Evolutionary conservation across 2,888 invertebrate genomes (phyloP).

Genomic region (Meta bourneti): DNA sequence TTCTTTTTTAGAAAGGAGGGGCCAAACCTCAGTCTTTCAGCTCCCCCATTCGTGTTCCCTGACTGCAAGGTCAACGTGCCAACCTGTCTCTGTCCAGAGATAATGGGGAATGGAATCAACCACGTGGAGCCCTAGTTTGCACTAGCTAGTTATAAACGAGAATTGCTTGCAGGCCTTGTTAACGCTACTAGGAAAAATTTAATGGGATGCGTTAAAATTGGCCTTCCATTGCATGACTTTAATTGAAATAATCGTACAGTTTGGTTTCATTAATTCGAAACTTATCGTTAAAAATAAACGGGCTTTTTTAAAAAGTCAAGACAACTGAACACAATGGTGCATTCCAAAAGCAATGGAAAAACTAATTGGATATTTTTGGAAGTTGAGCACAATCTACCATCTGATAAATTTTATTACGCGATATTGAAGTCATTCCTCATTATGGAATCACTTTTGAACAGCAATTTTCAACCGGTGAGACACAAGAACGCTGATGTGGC

Average conservation of each 20-base stretch:
- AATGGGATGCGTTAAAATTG: background rate
- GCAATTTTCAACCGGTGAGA: too few species aligned
- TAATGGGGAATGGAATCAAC: background rate
- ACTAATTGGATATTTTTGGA: too few species aligned
- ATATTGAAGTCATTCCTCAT: too few species aligned
- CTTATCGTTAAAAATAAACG: background rate
- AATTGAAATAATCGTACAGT: background rate
- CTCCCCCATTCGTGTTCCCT: background rate
- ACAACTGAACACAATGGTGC: too few species aligned
- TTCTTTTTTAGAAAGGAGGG: background rate
- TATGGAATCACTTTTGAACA: too few species aligned
- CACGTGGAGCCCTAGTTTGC: too few species aligned
- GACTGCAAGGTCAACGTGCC: background rate
- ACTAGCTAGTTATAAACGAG: too few species aligned
- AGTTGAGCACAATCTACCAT: too few species aligned
- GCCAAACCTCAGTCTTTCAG: background rate
- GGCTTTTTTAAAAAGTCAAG: background rate
- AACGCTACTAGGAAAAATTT: background rate
- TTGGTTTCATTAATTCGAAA: background rate
- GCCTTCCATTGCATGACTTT: background rate
- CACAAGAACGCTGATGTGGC: too few species aligned
- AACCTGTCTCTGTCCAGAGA: background rate
- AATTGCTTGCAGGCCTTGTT: background rate
- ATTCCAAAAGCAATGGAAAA: too few species aligned
- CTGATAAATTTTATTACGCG: too few species aligned